Percentiles rank a stretch among this genome's conserved stretches.
phyloP scores from a whole-genome alignment of 1,140 invertebrate species.

The Danaus plexippus region DNA sequence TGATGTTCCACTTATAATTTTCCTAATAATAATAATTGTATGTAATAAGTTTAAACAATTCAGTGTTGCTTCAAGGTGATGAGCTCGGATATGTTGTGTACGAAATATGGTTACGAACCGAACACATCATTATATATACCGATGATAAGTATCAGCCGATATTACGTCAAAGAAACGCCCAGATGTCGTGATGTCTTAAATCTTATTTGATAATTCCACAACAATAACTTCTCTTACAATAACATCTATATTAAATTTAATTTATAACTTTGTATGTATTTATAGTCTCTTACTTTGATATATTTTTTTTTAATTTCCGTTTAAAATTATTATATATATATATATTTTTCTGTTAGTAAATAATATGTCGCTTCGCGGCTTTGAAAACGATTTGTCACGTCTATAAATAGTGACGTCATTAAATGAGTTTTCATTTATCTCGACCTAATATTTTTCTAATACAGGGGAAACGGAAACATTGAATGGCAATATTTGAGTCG shows the following conservation, averaged over 20 bases:
- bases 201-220: constrained; percentile 55
- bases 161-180: constrained; percentile 69
- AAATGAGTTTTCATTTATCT: too few relatives aligned
- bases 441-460: too few relatives aligned
- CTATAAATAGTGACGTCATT: too few relatives aligned
- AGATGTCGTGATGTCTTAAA: constrained; percentile 63
- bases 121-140: constrained; percentile 68
- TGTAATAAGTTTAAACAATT: constrained; percentile 39
- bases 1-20: constrained; percentile 24
- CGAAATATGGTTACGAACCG: constrained; percentile 54
- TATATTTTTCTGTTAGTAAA: too few relatives aligned
- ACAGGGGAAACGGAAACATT: too few relatives aligned
- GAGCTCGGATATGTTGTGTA: constrained; percentile 66
- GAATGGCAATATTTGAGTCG: too few relatives aligned
- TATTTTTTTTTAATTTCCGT: too few relatives aligned
- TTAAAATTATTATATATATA: too few relatives aligned
- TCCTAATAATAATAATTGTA: constrained; percentile 39
- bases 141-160: constrained; percentile 58
- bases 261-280: too few relatives aligned
- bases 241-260: constrained; percentile 22
- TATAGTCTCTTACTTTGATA: too few relatives aligned
- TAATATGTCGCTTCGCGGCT: too few relatives aligned
- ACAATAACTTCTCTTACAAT: constrained; percentile 39
- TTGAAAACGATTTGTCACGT: too few relatives aligned
- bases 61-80: constrained; percentile 62